Conservation (phyloP, 2,888 invertebrate genomes). For the Oscheius onirici region DNA sequence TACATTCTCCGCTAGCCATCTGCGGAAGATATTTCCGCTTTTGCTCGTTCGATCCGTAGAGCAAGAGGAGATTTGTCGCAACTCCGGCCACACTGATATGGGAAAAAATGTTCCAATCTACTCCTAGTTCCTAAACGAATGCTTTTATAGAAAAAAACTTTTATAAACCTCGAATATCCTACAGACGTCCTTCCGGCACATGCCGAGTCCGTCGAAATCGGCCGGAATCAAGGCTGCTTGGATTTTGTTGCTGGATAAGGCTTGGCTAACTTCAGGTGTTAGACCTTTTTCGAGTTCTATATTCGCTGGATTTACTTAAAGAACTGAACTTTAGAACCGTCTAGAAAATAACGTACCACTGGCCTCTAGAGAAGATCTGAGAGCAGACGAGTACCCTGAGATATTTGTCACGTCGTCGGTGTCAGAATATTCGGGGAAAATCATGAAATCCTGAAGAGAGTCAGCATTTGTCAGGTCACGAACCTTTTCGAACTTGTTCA, state of each 20-base stretch:
- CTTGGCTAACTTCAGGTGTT: constrained; percentile 44
- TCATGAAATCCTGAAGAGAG: constrained; percentile 69
- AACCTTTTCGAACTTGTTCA: constrained; percentile 70
- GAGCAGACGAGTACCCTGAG: constrained; percentile 50
- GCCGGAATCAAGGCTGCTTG: constrained; percentile 52
- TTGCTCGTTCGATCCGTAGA: constrained; percentile 48
- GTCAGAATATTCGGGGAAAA: constrained; percentile 69
- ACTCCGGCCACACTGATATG: constrained; percentile 43
- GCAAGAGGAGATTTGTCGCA: constrained; percentile 49
- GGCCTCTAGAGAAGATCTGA: constrained; percentile 40
- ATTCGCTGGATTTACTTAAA: constrained; percentile 38
- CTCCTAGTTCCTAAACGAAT: constrained; percentile 47
- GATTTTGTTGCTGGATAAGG: constrained; percentile 55
- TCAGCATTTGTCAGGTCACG: neutral
- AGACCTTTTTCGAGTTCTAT: constrained; percentile 46
- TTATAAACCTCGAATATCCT: constrained; percentile 58
- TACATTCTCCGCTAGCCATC: constrained; percentile 40
- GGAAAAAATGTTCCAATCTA: constrained; percentile 56
- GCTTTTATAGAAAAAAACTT: neutral
- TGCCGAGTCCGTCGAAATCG: constrained; percentile 64
- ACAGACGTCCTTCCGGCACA: constrained; percentile 64
- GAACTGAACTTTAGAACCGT: neutral
- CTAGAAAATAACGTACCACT: constrained; percentile 37
- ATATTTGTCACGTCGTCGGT: constrained; percentile 66
- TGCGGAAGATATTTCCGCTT: constrained; percentile 46